Evolutionary conservation across 2,113 vertebrate genomes (phyloP).

Genomic region (Marmota monax): DNA sequence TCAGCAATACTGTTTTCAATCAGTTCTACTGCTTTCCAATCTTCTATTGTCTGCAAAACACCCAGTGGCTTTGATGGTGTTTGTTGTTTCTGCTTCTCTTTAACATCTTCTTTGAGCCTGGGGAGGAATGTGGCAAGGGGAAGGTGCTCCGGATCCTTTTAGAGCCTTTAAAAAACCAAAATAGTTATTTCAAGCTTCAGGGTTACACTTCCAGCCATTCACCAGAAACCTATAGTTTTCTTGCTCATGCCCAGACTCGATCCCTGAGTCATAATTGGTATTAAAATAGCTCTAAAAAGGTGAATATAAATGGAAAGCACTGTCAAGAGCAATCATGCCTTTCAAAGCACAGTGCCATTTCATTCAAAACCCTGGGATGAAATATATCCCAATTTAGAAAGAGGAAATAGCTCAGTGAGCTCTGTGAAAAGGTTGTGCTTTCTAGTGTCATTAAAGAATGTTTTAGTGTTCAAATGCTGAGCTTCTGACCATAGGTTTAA

Average conservation of each 20-base stretch:
- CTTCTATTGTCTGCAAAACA: background rate
- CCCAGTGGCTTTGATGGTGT: background rate
- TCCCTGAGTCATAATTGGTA: constrained; percentile 17
- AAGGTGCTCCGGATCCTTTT: background rate
- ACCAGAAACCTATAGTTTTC: background rate
- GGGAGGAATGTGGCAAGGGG: background rate
- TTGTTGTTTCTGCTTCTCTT: background rate
- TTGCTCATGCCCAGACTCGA: constrained; percentile 41
- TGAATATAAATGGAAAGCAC: background rate
- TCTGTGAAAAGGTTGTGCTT: background rate
- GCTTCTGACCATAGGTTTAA: constrained; percentile 29
- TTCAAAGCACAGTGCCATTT: constrained; percentile 22
- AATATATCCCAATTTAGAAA: constrained; percentile 9
- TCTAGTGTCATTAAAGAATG: background rate
- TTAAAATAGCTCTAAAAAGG: constrained; percentile 48
- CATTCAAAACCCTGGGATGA: constrained; percentile 25
- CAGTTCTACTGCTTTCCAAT: background rate
- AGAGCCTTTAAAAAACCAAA: constrained; percentile 15
- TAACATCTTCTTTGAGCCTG: background rate
- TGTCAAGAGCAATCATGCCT: constrained; percentile 36
- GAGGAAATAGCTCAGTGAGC: background rate
- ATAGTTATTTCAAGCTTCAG: background rate
- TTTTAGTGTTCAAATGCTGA: constrained; percentile 29
- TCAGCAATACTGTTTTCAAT: background rate
- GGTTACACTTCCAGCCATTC: constrained; percentile 59